Evolutionary conservation across 2,888 invertebrate species (phyloP).

Genomic region (Tinea trinotella): DNA sequence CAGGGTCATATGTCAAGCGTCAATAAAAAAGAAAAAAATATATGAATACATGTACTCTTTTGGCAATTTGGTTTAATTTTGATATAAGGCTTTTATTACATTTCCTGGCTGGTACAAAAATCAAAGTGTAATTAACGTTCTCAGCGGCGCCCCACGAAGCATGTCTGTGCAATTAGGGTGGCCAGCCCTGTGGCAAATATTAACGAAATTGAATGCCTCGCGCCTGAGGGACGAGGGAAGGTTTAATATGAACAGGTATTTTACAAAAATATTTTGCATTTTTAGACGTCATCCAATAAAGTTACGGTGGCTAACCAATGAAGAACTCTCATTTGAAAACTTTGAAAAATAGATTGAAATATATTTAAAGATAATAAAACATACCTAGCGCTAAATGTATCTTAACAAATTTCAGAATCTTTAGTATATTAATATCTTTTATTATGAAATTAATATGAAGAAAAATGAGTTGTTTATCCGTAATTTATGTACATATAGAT

Average conservation of each 20-base stretch:
- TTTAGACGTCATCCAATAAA: neutral
- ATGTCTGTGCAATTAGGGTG: slow-evolving; percentile 17
- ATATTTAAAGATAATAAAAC: too few species aligned
- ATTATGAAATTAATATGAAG: too few species aligned
- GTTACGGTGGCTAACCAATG: too few species aligned
- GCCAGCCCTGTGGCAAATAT: slow-evolving; percentile 18
- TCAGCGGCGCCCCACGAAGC: neutral
- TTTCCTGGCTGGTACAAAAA: slow-evolving; percentile 8
- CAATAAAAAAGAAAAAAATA: too few species aligned
- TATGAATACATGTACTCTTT: too few species aligned
- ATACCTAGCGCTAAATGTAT: too few species aligned
- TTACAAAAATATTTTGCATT: neutral
- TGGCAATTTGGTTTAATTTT: neutral
- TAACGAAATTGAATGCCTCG: slow-evolving; percentile 11
- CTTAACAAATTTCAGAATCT: too few species aligned
- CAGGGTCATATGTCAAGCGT: too few species aligned
- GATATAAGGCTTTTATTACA: slow-evolving; percentile 4
- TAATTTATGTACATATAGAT: neutral
- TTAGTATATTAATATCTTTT: too few species aligned
- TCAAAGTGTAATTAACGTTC: slow-evolving; percentile 17
- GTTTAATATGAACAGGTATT: slow-evolving; percentile 1
- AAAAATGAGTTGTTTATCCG: neutral
- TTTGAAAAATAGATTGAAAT: too few species aligned
- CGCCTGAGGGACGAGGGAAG: neutral
- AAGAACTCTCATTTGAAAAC: too few species aligned